phyloP scores from a whole-genome alignment of 1,140 invertebrate genomes.

The Tetramorium parvispinum region DNA sequence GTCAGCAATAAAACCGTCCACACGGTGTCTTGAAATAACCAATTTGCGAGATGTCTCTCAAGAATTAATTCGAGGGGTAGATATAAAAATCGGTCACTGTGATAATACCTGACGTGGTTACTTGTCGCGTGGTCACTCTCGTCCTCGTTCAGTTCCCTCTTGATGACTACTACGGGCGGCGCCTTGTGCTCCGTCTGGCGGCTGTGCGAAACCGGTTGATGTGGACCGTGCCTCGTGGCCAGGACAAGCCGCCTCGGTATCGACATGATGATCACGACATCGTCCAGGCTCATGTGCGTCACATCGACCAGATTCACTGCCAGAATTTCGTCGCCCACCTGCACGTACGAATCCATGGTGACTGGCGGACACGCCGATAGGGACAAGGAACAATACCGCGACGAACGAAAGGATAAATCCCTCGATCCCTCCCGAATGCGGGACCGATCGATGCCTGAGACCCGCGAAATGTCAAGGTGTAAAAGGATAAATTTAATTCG shows the following conservation, averaged over 20 bases:
- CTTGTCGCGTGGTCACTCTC: conserved; percentile 86
- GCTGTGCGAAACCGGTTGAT: conserved; percentile 83
- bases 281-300: conserved; percentile 98
- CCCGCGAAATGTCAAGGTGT: conserved; percentile 61
- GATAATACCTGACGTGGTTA: conserved; percentile 86
- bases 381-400: not conserved
- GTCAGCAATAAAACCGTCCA: conserved; percentile 2
- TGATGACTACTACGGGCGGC: conserved; percentile 97
- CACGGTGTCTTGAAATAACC: not conserved
- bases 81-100: not conserved
- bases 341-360: conserved; percentile 35
- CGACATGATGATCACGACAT: conserved; percentile 99
- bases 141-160: conserved; percentile 95
- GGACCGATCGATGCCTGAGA: conserved; percentile 35
- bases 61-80: not conserved
- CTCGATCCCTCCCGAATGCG: not conserved
- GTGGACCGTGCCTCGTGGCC: conserved; percentile 93
- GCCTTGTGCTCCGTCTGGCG: conserved; percentile 92
- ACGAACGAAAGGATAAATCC: conserved; percentile 20
- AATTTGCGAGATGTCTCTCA: not conserved
- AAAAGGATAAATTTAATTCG: conserved; percentile 58
- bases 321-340: conserved; percentile 99
- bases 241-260: conserved; percentile 98
- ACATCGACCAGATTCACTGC: conserved; percentile 99
- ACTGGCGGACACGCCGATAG: not conserved